Conservation (phyloP, 2,888 invertebrate species). For the Rotaria socialis region DNA sequence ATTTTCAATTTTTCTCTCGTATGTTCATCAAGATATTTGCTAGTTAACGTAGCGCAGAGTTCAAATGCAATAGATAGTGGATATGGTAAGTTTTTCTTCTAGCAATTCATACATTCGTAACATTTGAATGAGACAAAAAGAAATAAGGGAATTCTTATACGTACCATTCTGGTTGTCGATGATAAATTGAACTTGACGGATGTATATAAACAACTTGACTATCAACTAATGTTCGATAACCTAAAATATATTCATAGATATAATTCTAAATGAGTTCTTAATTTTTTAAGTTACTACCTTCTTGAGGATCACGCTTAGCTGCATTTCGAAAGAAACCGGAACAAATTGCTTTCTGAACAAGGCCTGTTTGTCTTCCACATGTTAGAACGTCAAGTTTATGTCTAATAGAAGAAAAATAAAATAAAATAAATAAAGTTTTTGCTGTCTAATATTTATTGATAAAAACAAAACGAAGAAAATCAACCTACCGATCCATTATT, state of each 20-base stretch:
- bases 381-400: slow-evolving; percentile 77
- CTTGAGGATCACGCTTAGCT: slow-evolving; percentile 97
- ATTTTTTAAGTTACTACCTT: slow-evolving; percentile 62
- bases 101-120: too few species aligned
- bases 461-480: too few species aligned
- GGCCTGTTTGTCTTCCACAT: slow-evolving; percentile 86
- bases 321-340: slow-evolving; percentile 96
- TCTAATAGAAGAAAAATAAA: background rate
- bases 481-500: slow-evolving; percentile 73
- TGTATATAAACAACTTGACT: slow-evolving; percentile 95
- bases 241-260: background rate
- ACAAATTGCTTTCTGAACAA: slow-evolving; percentile 94
- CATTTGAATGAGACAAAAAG: too few species aligned
- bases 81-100: too few species aligned
- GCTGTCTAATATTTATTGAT: too few species aligned
- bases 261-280: background rate
- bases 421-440: too few species aligned
- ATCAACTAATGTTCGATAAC: slow-evolving; percentile 90
- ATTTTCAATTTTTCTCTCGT: too few species aligned
- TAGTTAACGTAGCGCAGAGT: too few species aligned
- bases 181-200: slow-evolving; percentile 93
- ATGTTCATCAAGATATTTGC: too few species aligned
- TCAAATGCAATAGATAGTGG: too few species aligned
- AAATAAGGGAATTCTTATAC: slow-evolving; percentile 49
- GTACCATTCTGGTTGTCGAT: slow-evolving; percentile 94